phyloP scores from a whole-genome alignment of 2,113 vertebrate genomes.

The Cephalopholis sonnerati region DNA sequence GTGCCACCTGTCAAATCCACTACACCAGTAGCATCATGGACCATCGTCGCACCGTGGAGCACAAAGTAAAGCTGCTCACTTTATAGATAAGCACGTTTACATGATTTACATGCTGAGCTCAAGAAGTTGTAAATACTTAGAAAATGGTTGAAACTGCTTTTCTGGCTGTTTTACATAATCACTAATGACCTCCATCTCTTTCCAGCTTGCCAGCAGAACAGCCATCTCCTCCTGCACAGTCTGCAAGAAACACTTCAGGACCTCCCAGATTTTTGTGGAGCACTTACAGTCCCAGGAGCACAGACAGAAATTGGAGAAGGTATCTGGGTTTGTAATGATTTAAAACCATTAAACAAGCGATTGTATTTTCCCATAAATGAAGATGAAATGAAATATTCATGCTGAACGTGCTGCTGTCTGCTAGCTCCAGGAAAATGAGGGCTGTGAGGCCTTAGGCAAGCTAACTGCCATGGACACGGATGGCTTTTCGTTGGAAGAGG shows the following conservation, averaged over 20 bases:
- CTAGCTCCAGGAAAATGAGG: constrained; percentile 77
- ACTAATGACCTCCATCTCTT: neutral
- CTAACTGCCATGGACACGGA: constrained; percentile 89
- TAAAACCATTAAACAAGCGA: neutral
- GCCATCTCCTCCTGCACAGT: constrained; percentile 91
- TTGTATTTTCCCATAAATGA: neutral
- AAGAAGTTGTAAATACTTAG: neutral
- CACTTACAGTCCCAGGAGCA: constrained; percentile 94
- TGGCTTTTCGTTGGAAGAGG: constrained; percentile 89
- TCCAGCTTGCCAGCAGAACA: constrained; percentile 88
- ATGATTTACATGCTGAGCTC: neutral
- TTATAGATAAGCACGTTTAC: neutral
- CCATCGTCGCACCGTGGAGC: constrained; percentile 92
- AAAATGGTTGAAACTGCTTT: neutral
- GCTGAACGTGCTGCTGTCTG: neutral
- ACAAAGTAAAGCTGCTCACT: constrained; percentile 89
- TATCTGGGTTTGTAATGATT: constrained; percentile 45
- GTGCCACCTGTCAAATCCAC: constrained; percentile 92
- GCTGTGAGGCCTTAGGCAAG: constrained; percentile 87
- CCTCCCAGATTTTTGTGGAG: constrained; percentile 93
- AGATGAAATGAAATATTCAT: neutral
- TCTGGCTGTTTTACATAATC: neutral
- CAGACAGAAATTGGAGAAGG: constrained; percentile 90
- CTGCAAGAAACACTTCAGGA: constrained; percentile 94
- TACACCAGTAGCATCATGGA: constrained; percentile 90